These are phyloP conservation scores for Chydorus sphaericus DNA, from an alignment of 2,888 invertebrate genomes.

Conservation along the genomic window DNA sequence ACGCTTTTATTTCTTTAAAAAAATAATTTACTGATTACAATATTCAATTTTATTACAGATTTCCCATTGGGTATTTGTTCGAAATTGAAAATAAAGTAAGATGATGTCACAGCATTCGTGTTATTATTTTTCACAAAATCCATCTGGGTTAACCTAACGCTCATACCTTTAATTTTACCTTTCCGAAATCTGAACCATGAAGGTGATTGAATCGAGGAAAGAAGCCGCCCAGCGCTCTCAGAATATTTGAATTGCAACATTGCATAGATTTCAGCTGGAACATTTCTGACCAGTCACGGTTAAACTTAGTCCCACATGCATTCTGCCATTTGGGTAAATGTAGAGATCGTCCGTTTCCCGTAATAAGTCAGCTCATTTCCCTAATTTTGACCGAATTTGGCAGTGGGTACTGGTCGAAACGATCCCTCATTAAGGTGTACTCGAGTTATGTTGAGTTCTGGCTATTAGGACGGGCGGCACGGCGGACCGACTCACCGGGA, in stretches of 20 bases:
- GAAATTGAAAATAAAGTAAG: too few species aligned
- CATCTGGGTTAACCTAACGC: neutral
- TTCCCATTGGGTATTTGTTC: too few species aligned
- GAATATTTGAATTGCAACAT: neutral
- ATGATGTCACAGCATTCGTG: too few species aligned
- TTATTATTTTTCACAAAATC: too few species aligned
- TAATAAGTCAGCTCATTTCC: neutral
- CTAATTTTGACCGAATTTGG: neutral
- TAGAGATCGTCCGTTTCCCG: neutral
- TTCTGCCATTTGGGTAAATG: neutral
- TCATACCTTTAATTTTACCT: neutral
- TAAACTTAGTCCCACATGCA: neutral
- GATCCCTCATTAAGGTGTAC: neutral
- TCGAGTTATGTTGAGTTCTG: too few species aligned
- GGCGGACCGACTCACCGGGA: too few species aligned
- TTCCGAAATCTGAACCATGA: too few species aligned
- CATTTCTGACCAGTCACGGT: neutral
- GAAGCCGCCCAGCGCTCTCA: neutral
- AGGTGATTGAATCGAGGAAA: neutral
- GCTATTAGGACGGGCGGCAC: too few species aligned
- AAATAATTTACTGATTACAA: too few species aligned
- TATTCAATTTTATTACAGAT: too few species aligned
- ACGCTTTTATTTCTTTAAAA: too few species aligned
- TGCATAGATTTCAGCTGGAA: neutral
- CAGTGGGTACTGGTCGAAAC: neutral